These are phyloP conservation scores for Micronisus gabar DNA, from an alignment of 2,113 vertebrate species.

Conservation along the genomic window DNA sequence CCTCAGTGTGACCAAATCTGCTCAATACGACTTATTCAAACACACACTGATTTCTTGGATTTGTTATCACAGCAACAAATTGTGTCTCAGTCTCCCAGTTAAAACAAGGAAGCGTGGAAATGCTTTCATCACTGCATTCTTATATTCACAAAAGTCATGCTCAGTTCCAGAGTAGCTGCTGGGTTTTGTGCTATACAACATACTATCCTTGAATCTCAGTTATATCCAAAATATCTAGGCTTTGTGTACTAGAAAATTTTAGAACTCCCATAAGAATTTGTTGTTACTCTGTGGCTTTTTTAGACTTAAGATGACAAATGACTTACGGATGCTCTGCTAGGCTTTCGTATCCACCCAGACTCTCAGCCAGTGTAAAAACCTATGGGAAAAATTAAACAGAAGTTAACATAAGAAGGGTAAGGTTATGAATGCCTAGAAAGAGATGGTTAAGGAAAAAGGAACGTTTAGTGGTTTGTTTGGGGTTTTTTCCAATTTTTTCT, in stretches of 20 bases:
- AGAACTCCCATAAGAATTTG: not conserved
- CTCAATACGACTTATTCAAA: not conserved
- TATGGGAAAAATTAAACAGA: slow-evolving; percentile 36
- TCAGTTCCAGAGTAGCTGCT: not conserved
- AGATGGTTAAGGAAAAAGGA: not conserved
- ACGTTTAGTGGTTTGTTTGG: not conserved
- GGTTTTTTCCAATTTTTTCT: not conserved
- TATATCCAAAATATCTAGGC: fast-evolving
- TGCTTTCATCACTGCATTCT: not conserved
- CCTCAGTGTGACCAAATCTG: not conserved
- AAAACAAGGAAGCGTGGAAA: not conserved
- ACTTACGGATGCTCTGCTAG: slow-evolving; percentile 96
- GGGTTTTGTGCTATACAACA: not conserved
- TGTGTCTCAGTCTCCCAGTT: not conserved
- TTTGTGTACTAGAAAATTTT: not conserved
- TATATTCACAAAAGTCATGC: not conserved
- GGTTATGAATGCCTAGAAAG: not conserved
- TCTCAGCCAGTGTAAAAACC: slow-evolving; percentile 89
- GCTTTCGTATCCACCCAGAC: slow-evolving; percentile 93
- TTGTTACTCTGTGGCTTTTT: not conserved
- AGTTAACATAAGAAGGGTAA: not conserved
- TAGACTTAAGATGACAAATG: not conserved
- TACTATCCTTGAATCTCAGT: not conserved
- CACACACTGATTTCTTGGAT: not conserved
- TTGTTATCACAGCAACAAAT: not conserved